Evolutionary conservation across 2,888 invertebrate species (phyloP), one percentile per base, ranked within the genome.

Genomic region (Prosopocoilus inquinatus): DNA sequence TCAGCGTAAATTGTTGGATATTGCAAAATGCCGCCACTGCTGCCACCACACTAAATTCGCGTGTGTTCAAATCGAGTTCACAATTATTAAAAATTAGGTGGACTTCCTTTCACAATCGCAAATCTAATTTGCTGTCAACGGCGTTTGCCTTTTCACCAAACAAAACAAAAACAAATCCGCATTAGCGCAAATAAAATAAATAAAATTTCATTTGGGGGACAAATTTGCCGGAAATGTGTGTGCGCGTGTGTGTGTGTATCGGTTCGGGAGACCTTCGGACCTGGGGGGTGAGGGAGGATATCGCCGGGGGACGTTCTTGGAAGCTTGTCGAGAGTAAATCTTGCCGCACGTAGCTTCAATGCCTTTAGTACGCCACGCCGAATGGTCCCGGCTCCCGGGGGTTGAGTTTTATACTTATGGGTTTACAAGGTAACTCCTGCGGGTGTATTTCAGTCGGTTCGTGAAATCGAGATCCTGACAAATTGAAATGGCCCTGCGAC

Each of bases 401-500:
- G 67, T 63, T 61, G 66, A 70, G 69, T 69, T 72, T 69, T 66
- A 67, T 68, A 70, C 71, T 70, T 72, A 69, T 66, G 70, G 69
- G 70, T 67, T 69, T 67, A 63, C 64, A 65, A 68, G 65, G 69
- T 67, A 68, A 70, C 66, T 72, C 72, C 70, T 70, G 64, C 59
- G 71, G 72, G 73, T 71, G 68, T 73, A 72, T 73, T 74, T 72
- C 70, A 68, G 68, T 58, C 61, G 68, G 65, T 61, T 68, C 67
- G 70, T 69, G 68, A 70, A 72, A 72, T 72, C 66, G 69, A 67
- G 68, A 64, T 65, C 64, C 65, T 74, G 72, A 74, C 73, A 72
- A 74, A 75, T 75, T 74, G 74, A 74, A 74, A 74, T 72, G 70
- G 71, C 67, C 68, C 66, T 62, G 67, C 65, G 69, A 65, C 67